Percentiles rank a stretch among this genome's conserved stretches.
These are phyloP conservation scores for Cygnus olor DNA, from an alignment of 2,797 vertebrate species.

Conservation along the genomic window DNA sequence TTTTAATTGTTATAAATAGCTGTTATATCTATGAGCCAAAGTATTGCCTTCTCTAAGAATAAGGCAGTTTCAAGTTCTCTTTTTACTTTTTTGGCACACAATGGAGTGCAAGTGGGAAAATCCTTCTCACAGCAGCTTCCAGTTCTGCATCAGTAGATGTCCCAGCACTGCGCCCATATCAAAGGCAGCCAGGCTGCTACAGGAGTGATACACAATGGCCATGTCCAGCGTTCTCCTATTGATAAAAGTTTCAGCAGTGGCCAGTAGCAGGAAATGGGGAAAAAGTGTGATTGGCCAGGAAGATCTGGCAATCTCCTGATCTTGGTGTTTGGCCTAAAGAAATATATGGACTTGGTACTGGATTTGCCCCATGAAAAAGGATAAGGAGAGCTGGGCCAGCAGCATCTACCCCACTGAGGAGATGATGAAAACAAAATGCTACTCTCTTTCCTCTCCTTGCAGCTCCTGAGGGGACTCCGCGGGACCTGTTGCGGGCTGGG, in stretches of 20 bases:
- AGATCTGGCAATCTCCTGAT: not conserved
- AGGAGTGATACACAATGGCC: no score
- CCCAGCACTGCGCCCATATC: not conserved
- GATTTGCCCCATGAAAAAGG: not conserved
- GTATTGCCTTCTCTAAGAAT: not conserved
- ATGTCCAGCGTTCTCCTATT: not conserved
- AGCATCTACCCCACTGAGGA: not conserved
- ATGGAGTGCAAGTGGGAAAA: not conserved
- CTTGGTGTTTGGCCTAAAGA: not conserved
- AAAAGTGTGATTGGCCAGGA: no score
- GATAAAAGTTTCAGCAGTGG: not conserved
- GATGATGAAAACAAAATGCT: not conserved
- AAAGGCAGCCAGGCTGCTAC: not conserved
- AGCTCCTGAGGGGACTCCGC: not conserved
- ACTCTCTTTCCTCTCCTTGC: not conserved
- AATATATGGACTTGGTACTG: rapidly evolving
- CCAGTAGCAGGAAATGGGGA: not conserved
- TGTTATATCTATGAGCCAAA: not conserved
- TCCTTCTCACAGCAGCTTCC: not conserved
- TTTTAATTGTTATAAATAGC: not conserved
- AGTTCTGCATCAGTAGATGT: not conserved
- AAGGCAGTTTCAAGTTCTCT: not conserved
- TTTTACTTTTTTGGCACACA: not conserved
- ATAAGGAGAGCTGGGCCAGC: not conserved
- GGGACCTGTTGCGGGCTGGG: not conserved